phyloP scores from a whole-genome alignment of 1,140 invertebrate species.

The Trachelipus rathkii region DNA sequence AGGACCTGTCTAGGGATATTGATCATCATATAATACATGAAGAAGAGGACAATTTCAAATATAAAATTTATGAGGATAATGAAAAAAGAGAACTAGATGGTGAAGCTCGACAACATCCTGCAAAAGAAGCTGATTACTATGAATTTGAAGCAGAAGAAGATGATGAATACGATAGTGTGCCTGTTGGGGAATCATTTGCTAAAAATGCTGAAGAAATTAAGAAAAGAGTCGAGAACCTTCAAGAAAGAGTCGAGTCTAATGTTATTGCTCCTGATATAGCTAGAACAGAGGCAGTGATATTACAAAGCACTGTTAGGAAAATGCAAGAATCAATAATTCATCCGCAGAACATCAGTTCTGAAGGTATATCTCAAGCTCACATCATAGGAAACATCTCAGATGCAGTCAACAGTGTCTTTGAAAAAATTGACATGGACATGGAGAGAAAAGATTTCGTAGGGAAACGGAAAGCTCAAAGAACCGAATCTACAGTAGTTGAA shows the following conservation, averaged over 20 bases:
- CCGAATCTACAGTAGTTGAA: slow-evolving; percentile 35
- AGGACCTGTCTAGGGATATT: slow-evolving; percentile 26
- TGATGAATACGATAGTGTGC: not conserved
- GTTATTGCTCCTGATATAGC: slow-evolving; percentile 26
- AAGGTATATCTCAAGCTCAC: slow-evolving; percentile 14
- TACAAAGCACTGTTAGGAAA: slow-evolving; percentile 32
- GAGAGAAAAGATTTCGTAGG: not conserved
- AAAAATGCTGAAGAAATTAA: slow-evolving; percentile 16
- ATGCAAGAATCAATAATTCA: slow-evolving; percentile 32
- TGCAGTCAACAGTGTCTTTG: slow-evolving; percentile 28
- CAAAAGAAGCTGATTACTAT: not conserved
- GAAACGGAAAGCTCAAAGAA: slow-evolving; percentile 22
- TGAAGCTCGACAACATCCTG: not conserved
- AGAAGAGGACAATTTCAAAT: slow-evolving; percentile 7
- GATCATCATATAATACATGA: not conserved
- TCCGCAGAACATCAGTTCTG: slow-evolving; percentile 1
- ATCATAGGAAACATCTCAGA: slow-evolving; percentile 35
- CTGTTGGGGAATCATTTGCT: not conserved
- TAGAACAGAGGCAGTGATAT: slow-evolving; percentile 30
- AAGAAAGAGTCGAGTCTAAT: slow-evolving; percentile 30
- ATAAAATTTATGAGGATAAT: not conserved
- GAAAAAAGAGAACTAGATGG: not conserved
- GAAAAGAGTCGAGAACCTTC: slow-evolving; percentile 25
- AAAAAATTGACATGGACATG: slow-evolving; percentile 14
- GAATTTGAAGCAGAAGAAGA: not conserved